phyloP scores from a whole-genome alignment of 1,140 invertebrate species.

The Leucophenga varia region DNA sequence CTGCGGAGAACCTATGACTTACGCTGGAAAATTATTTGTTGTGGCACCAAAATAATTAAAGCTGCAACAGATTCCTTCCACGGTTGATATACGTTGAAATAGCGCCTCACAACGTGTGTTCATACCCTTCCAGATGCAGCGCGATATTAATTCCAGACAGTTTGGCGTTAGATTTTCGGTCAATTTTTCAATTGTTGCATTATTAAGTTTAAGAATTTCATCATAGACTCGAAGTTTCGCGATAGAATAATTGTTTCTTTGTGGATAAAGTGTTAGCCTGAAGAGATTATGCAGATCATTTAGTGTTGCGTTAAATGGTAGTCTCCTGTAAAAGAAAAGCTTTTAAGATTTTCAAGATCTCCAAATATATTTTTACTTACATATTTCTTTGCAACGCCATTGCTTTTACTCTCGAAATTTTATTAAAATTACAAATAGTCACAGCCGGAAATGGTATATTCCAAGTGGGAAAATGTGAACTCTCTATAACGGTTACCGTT shows the following conservation, averaged over 20 bases:
- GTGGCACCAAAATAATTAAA: constrained; percentile 64
- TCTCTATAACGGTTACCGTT: constrained; percentile 64
- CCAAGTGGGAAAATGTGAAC: constrained; percentile 70
- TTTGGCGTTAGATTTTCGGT: constrained; percentile 53
- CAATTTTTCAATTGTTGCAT: constrained; percentile 43
- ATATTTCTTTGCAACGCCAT: constrained; percentile 49
- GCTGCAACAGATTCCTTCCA: constrained; percentile 64
- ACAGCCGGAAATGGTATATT: constrained; percentile 71
- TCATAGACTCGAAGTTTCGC: constrained; percentile 39
- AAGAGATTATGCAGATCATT: constrained; percentile 35
- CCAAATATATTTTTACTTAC: constrained; percentile 21
- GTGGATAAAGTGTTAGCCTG: constrained; percentile 36
- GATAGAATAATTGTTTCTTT: constrained; percentile 19
- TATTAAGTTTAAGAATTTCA: constrained; percentile 54
- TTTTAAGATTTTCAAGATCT: not conserved
- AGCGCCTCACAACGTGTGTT: constrained; percentile 61
- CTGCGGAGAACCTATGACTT: too few relatives aligned
- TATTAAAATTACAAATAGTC: constrained; percentile 66
- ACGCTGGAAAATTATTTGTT: constrained; percentile 51
- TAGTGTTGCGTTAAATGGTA: constrained; percentile 30
- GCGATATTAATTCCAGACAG: constrained; percentile 61
- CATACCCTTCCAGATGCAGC: constrained; percentile 68
- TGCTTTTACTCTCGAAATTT: constrained; percentile 49
- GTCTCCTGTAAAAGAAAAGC: constrained; percentile 19
- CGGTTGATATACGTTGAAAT: constrained; percentile 61